Evolutionary conservation across 2,888 invertebrate species (phyloP).

Genomic region (Amphipoea lucens): DNA sequence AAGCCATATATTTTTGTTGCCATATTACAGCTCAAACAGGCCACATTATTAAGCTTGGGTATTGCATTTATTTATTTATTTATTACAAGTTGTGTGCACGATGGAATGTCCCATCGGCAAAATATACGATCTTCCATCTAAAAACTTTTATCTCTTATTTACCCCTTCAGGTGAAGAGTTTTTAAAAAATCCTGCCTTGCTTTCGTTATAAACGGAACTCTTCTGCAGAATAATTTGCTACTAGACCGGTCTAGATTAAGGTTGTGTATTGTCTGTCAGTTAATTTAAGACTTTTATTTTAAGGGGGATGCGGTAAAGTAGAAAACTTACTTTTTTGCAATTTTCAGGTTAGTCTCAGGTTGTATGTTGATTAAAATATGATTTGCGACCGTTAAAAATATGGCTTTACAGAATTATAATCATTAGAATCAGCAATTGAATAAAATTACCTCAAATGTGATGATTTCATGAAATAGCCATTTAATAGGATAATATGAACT

Average conservation of each 20-base stretch:
- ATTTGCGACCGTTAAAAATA: no score
- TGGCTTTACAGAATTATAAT: no score
- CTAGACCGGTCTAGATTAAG: neutral
- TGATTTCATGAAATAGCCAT: no score
- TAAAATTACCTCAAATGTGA: no score
- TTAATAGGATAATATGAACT: no score
- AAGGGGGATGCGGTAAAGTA: no score
- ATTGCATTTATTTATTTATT: neutral
- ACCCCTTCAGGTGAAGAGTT: neutral
- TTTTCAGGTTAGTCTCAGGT: no score
- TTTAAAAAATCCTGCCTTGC: neutral
- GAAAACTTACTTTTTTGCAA: no score
- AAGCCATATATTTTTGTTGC: neutral
- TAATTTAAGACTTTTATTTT: neutral
- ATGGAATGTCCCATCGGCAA: neutral
- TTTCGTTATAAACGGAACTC: neutral
- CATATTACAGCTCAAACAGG: neutral
- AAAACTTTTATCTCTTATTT: neutral
- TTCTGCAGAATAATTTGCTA: neutral
- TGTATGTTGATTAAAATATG: no score
- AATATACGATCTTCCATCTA: neutral
- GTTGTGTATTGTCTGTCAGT: neutral
- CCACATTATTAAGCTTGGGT: neutral
- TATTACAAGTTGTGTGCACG: neutral
- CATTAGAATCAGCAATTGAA: no score